Base-by-base conservation (phyloP, 2,888 invertebrate species). In the Ennomos erosarius region DNA sequence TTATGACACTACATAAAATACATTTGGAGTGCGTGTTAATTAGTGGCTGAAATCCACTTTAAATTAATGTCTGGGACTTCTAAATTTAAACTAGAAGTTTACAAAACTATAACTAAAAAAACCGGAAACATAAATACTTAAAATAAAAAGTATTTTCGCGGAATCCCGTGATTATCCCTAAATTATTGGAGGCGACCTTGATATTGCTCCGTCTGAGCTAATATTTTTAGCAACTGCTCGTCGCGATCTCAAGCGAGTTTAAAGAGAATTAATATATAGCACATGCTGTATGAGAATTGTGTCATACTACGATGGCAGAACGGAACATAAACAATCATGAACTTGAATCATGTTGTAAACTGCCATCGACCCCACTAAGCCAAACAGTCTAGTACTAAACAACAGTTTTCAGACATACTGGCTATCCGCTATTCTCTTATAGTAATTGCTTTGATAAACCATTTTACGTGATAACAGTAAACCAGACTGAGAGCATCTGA, bases 141-240 rank as follows among this genome's bases (percentile, higher is more conserved):
- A 53, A 57, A 55, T 10, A 38, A 26, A 40, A 43, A 49, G 47
- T 51, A 44, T 64, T 61, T 61, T 48, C 35, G 47, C 16, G 35
- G 55, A 68, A 73, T 69, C 67, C 59, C 69, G 69, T 72, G 73
- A 71, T 70, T 59, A 67, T 65, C 70, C 68, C 72, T 67, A 74
- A 81, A 78, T 76, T 74, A 79, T 71, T 67, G 67, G 65, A 43
- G 51, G 37, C 71, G 84, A 78, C 90, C 90, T 90, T 90, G 90
- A 90, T 88, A 85, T 81, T 88, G 84, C 73, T 73, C 73, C 66
- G 80, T 79, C 81, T 76, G 79, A 81, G 81, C 80, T 75, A 79
- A 84, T 89, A 90, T 89, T 88, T 90, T 88, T 89, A 88, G 88
- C 79, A 70, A 65, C 74, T 26, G 79, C 76, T 79, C 79, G 75